Base-by-base conservation (phyloP, 1,140 invertebrate species). In the Drosophila navojoa region DNA sequence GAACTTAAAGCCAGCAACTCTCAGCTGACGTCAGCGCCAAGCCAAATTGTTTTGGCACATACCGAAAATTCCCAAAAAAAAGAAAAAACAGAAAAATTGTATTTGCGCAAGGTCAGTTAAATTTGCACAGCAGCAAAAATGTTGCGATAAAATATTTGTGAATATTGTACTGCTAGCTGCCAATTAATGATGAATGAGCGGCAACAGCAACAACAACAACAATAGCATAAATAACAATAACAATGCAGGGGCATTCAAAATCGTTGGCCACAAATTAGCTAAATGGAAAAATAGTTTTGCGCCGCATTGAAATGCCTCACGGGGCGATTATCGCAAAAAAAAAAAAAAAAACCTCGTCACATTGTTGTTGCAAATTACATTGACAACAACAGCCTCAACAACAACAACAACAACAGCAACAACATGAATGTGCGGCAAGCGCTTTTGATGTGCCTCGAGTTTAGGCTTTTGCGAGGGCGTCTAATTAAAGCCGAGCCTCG, bases 261-360 rank as follows among this genome's bases (percentile, higher is more conserved):
- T 78, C 71, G 62, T 63, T 54, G 63, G 69, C 78, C 70, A 71
- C 79, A 78, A 89, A 87, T 87, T 82, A 87, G 84, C 79, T 89
- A 84, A 89, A 84, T 89, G 84, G 85, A 89, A 89, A 89, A 89
- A 89, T 89, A 84, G 82, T 87, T 89, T 77, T 70, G 75, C 75
- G 63, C 63, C 81, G 81, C 84, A 87, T 89, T 89, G 84, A 87
- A 87, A 87, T 87, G 73, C 84, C 84, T 67, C 67, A 79, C 49
- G 63, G 59, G 55, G 82, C 76, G 81, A 87, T 86, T 87, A 86
- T 82, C 81, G 82, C 73, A 64, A 53, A 87, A 70, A 22, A 22
- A 87, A 70, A 22, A 22, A 19, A 19, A 1, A 32, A 81, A 71
- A 81, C 81, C 82, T 85, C 82, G 81, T 44, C 66, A 69, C 78